Conservation (phyloP, 2,797 vertebrate species). For the Sparus aurata region DNA sequence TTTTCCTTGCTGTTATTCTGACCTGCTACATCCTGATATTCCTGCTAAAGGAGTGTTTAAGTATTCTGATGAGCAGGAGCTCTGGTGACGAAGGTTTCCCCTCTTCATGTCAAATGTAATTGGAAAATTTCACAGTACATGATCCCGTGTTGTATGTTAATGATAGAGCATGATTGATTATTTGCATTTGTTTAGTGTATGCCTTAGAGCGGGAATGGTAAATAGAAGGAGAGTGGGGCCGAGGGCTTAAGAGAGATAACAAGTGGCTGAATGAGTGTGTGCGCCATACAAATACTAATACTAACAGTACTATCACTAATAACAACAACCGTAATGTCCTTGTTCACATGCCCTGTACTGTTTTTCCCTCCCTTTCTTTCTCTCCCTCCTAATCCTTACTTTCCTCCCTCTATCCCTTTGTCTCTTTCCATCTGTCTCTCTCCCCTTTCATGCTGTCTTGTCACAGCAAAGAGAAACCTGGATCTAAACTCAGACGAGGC, state of each 20-base stretch:
- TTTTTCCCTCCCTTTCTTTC: background rate
- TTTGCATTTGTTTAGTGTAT: conserved; percentile 20
- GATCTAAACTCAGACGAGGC: conserved; percentile 55
- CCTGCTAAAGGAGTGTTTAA: background rate
- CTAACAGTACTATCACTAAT: background rate
- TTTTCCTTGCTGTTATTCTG: too few relatives aligned
- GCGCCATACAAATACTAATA: background rate
- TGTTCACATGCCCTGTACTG: background rate
- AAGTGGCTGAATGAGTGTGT: conserved; percentile 4
- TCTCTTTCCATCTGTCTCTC: background rate
- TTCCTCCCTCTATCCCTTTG: background rate
- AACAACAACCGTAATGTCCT: background rate
- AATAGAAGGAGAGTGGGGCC: background rate
- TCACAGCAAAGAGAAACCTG: conserved; percentile 33
- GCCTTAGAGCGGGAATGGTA: background rate
- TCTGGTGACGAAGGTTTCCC: conserved; percentile 20
- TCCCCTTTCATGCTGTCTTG: conserved; percentile 44
- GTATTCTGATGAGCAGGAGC: background rate
- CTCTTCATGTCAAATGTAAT: conserved; percentile 29
- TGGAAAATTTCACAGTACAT: conserved; percentile 32
- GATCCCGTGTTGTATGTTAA: conserved; percentile 16
- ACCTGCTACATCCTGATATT: background rate
- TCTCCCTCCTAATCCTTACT: background rate
- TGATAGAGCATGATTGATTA: conserved; percentile 24
- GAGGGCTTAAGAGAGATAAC: background rate